These are phyloP conservation scores for Psilanteris sp. DNA, from an alignment of 1,140 invertebrate genomes.

Conservation along the genomic window DNA sequence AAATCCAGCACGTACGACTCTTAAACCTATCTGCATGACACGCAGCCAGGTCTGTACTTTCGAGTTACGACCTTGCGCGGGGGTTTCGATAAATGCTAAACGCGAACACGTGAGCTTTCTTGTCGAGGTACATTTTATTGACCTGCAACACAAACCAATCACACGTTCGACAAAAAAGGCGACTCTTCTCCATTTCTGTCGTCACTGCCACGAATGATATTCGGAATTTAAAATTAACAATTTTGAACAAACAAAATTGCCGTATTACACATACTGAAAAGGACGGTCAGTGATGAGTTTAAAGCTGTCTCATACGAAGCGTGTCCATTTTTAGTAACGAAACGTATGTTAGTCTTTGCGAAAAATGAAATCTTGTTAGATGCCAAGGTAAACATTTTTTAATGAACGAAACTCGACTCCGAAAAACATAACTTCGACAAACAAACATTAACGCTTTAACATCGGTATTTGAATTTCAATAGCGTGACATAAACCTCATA, in stretches of 20 bases:
- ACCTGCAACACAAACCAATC: conserved; percentile 54
- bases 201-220: too few species aligned
- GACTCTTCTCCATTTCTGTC: background rate
- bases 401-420: too few species aligned
- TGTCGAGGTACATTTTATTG: conserved; percentile 75
- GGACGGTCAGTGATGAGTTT: too few species aligned
- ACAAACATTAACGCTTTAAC: conserved; percentile 47
- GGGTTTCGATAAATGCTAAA: conserved; percentile 80
- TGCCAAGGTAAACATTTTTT: too few species aligned
- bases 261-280: too few species aligned
- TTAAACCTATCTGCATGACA: conserved; percentile 80
- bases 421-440: conserved; percentile 7
- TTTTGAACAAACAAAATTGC: too few species aligned
- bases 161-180: conserved; percentile 11
- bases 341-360: too few species aligned
- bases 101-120: conserved; percentile 79
- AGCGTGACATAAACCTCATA: conserved; percentile 51
- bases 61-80: conserved; percentile 76
- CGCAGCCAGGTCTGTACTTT: conserved; percentile 74
- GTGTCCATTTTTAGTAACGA: too few species aligned
- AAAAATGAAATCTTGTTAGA: too few species aligned
- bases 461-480: conserved; percentile 51
- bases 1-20: conserved; percentile 78
- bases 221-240: too few species aligned
- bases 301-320: too few species aligned